Evolutionary conservation across 2,888 invertebrate genomes (phyloP).

Genomic region (Pheosia tremula): DNA sequence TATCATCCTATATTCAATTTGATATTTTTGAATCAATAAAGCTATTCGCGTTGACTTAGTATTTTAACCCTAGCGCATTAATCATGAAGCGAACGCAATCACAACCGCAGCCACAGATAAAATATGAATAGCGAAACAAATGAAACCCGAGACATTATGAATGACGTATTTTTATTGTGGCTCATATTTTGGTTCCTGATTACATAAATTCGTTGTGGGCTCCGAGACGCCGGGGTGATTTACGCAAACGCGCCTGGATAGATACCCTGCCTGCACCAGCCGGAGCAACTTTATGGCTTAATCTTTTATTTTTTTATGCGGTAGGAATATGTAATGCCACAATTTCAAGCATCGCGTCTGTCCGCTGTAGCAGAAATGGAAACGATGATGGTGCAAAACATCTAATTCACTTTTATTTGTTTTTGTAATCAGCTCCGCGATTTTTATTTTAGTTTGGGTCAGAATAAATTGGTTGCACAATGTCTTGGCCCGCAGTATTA

Average conservation of each 20-base stretch:
- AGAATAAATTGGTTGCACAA: too few relatives aligned
- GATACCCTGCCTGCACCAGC: conserved; percentile 24
- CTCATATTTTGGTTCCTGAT: conserved; percentile 46
- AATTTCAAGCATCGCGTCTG: conserved; percentile 10
- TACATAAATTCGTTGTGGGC: conserved; percentile 43
- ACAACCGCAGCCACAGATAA: background rate
- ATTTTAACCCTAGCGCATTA: background rate
- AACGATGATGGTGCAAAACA: conserved; percentile 16
- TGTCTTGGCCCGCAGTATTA: too few relatives aligned
- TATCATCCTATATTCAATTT: too few relatives aligned
- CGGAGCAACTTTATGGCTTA: conserved; percentile 40
- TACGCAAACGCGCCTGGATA: conserved; percentile 41
- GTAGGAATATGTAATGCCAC: conserved; percentile 26
- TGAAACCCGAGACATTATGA: conserved; percentile 26
- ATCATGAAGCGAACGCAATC: background rate
- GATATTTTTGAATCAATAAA: background rate
- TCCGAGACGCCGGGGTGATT: conserved; percentile 39
- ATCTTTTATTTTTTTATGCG: conserved; percentile 48
- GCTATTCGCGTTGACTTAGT: background rate
- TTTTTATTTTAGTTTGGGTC: background rate
- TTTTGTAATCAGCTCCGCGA: background rate
- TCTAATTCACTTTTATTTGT: conserved; percentile 4
- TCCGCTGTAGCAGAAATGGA: conserved; percentile 12
- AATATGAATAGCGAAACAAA: conserved; percentile 13
- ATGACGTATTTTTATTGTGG: conserved; percentile 43